Base-by-base conservation (phyloP, 2,113 vertebrate species). In the Okapia johnstoni region DNA sequence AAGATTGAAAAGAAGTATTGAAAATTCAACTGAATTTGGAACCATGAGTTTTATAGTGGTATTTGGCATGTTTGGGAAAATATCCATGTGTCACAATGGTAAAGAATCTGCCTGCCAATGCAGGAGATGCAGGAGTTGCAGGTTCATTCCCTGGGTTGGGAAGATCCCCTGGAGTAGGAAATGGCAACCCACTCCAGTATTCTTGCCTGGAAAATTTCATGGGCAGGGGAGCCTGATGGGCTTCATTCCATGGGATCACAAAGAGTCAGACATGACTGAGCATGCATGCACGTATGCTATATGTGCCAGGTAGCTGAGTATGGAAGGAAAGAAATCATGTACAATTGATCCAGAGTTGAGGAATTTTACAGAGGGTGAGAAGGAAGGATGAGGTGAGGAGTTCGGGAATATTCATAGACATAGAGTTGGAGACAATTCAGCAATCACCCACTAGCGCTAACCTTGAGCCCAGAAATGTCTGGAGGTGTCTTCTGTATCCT, bases 281-380 rank as follows among this genome's bases (percentile, higher is more conserved):
- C 66, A 40, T 13, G 70, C 70, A 76, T 0, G 0, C 70, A 15
- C 2, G 0, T 15, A 26, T 0, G 0, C 12, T 43, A 15, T 28
- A 40, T 46, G 25, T 63, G 8, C 60, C 36, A 57, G 63, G 87
- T 55, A n/a, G 33, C 52, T 25, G 43, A 88, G n/a, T 28, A 3
- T 13, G 28, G 43, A 54, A 86, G n/a, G 70, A 66, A 57, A 57
- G 54, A 63, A 83, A 33, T 81, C 40, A n/a, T 7, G 3, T 6
- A 7, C 17, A 66, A 5, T 8, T 57, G 55, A 92, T 92, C 58
- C 50, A 48, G 40, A 52, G 25, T 1, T 63, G 77, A 66, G 52
- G 55, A 48, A 25, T 85, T 77, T 54, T 86, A 19, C 73, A 54
- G 55, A 55, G 70, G 17, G 30, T 17, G 48, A 61, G 8, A 26